phyloP scores from a whole-genome alignment of 2,888 invertebrate genomes.

The Conus canariensis region DNA sequence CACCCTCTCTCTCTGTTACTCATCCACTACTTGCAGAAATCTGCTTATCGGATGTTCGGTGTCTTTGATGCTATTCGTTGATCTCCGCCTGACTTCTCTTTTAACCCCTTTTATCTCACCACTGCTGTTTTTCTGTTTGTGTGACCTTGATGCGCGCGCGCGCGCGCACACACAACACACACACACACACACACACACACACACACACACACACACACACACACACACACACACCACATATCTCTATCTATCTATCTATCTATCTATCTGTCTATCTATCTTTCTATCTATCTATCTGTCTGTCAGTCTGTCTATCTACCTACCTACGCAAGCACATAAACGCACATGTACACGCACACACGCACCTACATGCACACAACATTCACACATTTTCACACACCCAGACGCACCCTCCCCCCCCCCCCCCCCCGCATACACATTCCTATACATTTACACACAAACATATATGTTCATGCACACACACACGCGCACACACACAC shows the following conservation, averaged over 20 bases:
- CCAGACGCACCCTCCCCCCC: too few relatives aligned
- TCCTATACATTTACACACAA: not conserved
- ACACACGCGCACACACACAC: not conserved
- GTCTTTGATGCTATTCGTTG: not conserved
- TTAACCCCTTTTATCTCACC: too few relatives aligned
- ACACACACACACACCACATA: not conserved
- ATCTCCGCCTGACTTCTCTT: too few relatives aligned
- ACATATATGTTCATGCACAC: not conserved
- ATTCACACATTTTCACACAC: not conserved
- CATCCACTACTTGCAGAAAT: not conserved
- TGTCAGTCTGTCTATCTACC: too few relatives aligned
- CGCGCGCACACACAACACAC: too few relatives aligned
- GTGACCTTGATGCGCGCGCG: too few relatives aligned
- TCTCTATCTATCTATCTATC: too few relatives aligned
- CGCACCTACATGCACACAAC: constrained; percentile 10
- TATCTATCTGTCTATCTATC: too few relatives aligned
- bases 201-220: not conserved
- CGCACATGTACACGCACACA: constrained; percentile 15
- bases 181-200: not conserved
- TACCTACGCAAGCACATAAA: not conserved
- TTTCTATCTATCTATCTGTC: too few relatives aligned
- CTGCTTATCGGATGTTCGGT: too few relatives aligned
- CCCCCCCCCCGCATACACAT: too few relatives aligned
- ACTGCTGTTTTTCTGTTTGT: too few relatives aligned
- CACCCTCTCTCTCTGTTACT: not conserved